These are phyloP conservation scores for Dione juno DNA, from an alignment of 2,888 invertebrate species.

Conservation along the genomic window DNA sequence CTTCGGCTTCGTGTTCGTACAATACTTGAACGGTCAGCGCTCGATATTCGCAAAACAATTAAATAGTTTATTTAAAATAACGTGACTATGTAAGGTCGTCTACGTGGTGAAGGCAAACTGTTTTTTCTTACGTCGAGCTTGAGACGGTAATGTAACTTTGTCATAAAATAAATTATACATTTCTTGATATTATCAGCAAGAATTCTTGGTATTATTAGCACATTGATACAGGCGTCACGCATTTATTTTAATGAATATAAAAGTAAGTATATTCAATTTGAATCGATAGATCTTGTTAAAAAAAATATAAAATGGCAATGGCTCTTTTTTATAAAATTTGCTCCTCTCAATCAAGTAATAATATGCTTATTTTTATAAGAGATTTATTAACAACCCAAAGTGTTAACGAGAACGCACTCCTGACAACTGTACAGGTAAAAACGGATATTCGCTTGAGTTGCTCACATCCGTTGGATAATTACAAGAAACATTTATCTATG, in stretches of 20 bases:
- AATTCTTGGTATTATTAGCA: not conserved
- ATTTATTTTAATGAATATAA: too few species aligned
- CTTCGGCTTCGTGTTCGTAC: slow-evolving; percentile 73
- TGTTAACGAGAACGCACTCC: slow-evolving; percentile 39
- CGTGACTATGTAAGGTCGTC: slow-evolving; percentile 37
- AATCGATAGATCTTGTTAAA: not conserved
- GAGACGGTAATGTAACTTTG: slow-evolving; percentile 19
- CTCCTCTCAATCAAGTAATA: not conserved
- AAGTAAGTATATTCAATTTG: not conserved
- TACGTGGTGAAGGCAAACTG: slow-evolving; percentile 32
- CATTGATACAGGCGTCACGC: not conserved
- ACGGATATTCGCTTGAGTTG: slow-evolving; percentile 79
- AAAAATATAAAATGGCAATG: not conserved
- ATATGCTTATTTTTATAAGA: slow-evolving; percentile 1
- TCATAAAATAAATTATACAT: not conserved
- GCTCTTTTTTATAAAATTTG: not conserved
- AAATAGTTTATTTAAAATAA: slow-evolving; percentile 40
- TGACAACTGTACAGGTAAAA: slow-evolving; percentile 52
- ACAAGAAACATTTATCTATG: slow-evolving; percentile 60
- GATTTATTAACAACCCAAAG: slow-evolving; percentile 10
- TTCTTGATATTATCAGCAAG: slow-evolving; percentile 3
- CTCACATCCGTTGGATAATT: slow-evolving; percentile 76
- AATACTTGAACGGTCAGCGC: slow-evolving; percentile 63
- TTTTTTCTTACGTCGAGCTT: slow-evolving; percentile 30
- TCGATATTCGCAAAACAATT: slow-evolving; percentile 45